Conservation (phyloP, 2,113 vertebrate genomes). For the Gobius niger region DNA sequence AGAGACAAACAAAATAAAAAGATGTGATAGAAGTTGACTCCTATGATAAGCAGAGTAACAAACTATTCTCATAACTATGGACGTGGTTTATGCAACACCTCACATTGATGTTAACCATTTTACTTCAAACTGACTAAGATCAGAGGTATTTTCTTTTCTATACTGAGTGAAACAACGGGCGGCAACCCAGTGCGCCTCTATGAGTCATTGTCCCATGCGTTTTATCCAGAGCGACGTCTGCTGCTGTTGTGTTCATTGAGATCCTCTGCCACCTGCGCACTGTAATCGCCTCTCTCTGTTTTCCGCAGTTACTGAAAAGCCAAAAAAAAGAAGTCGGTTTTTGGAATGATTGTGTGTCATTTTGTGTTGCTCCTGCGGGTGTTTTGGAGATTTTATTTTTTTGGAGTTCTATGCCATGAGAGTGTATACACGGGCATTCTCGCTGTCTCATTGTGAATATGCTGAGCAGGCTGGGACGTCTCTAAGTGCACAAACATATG, state of each 20-base stretch:
- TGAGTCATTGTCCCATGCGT: conserved; percentile 38
- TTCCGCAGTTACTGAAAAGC: not conserved
- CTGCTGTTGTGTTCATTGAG: conserved; percentile 29
- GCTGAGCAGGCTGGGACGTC: conserved; percentile 52
- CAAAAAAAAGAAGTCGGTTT: not conserved
- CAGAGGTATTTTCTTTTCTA: conserved; percentile 17
- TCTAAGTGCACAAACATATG: conserved; percentile 6
- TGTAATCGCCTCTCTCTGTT: conserved; percentile 18
- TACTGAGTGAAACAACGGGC: conserved; percentile 16
- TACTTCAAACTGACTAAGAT: conserved; percentile 9
- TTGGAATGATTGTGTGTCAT: conserved; percentile 8
- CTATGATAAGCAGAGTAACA: not conserved
- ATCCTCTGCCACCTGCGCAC: conserved; percentile 35
- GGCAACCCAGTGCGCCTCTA: conserved; percentile 15
- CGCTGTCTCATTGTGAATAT: conserved; percentile 31
- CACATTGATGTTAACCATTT: conserved; percentile 7
- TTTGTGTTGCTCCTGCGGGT: conserved; percentile 13
- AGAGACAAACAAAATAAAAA: not conserved
- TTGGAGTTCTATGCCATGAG: conserved; percentile 7
- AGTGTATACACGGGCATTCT: not conserved
- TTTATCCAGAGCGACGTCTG: conserved; percentile 16
- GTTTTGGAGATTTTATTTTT: conserved; percentile 12
- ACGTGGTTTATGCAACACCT: not conserved
- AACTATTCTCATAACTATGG: not conserved
- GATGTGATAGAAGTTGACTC: not conserved